Evolutionary conservation across 2,888 invertebrate species (phyloP), one percentile per base, ranked within the genome.

Genomic region (Dinocampus coccinellae): DNA sequence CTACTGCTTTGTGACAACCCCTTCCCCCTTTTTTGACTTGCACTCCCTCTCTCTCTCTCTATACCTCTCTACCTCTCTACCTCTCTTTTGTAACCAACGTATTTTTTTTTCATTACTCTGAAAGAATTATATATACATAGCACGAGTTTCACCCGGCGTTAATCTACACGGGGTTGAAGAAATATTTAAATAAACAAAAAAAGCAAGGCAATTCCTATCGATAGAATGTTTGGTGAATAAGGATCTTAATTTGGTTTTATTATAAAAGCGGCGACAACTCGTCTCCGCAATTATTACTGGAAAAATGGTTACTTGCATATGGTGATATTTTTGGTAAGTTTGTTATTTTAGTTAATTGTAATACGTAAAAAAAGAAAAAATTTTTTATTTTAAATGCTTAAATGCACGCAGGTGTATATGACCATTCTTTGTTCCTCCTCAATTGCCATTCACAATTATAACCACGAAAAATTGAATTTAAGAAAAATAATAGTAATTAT

Each of bases 281-380:
- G 64, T 69, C 55, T 69, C 65, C 73, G 69, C 68, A 26, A 34
- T 73, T 70, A 55, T 67, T 67, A 69, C 66, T 66, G 73, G 75
- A 70, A 74, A 74, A 77, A 84, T 84, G 83, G 76, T 80, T 76
- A 73, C 76, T 75, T 80, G 82, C 84, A 84, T 81, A 83, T 84
- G 84, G 80, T 84, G 82, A 84, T 80, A 82, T 79, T 78, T 76
- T 79, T 78, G 79, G 83, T 83, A 77, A 83, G 83, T 83, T 26
- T 42, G 16, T 69, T 26, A 0, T 55, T 58, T 67, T 4, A 33
- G 26, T 24, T 64, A 53, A 29, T 26, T 34, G 53, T 47, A 57
- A 58, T 26, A 47, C 42, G 29, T 71, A 42, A 16, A 60, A 29
- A 26, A 6, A 58, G n/a, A n/a, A n/a, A n/a, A n/a, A n/a, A n/a